Conservation (phyloP, 2,888 invertebrate genomes). For the Nemurella pictetii region DNA sequence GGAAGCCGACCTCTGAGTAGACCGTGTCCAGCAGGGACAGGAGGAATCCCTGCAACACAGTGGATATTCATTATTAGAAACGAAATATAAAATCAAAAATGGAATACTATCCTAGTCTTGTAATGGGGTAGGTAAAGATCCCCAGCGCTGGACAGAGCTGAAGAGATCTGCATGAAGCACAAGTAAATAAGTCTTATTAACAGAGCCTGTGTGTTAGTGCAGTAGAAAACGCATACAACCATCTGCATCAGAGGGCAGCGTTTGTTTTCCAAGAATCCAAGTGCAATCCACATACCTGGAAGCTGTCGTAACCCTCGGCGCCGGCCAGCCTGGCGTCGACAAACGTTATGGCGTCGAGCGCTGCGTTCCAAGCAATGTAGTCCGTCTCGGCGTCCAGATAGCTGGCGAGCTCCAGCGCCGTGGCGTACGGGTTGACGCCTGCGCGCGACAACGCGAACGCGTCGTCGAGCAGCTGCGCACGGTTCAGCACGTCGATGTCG, state of each 20-base stretch:
- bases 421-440: slow-evolving; percentile 61
- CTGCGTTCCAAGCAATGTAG: slow-evolving; percentile 80
- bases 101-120: neutral
- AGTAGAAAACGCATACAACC: no score
- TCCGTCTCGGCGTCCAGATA: slow-evolving; percentile 70
- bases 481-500: slow-evolving; percentile 65
- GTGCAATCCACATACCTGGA: no score
- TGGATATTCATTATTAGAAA: slow-evolving; percentile 13
- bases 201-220: no score
- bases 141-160: neutral
- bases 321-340: slow-evolving; percentile 44
- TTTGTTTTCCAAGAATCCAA: no score
- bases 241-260: no score
- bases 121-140: neutral
- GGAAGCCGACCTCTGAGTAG: slow-evolving; percentile 58
- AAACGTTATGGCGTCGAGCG: slow-evolving; percentile 55
- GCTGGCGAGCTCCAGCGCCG: slow-evolving; percentile 66
- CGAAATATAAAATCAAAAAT: neutral
- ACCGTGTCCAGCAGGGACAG: slow-evolving; percentile 54
- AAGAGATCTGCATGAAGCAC: no score
- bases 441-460: slow-evolving; percentile 72
- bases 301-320: slow-evolving; percentile 11
- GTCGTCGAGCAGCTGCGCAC: slow-evolving; percentile 83
- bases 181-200: no score
- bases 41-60: slow-evolving; percentile 57